Evolutionary conservation across 2,888 invertebrate genomes (phyloP).

Genomic region (Ophraella communa): DNA sequence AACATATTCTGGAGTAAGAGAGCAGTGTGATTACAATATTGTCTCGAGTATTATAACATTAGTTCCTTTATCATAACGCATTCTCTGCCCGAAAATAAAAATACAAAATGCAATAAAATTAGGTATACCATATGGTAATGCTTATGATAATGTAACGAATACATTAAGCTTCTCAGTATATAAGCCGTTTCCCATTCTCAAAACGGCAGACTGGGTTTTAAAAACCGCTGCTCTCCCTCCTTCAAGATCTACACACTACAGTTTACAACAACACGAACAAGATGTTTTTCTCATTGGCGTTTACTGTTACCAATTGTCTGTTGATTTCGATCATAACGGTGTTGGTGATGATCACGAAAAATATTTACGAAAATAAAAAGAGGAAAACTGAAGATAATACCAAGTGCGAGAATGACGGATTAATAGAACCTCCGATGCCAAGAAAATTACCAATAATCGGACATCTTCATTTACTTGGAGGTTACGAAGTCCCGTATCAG

Average conservation of each 20-base stretch:
- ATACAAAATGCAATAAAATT: conserved; percentile 9
- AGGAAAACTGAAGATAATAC: background rate
- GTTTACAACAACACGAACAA: background rate
- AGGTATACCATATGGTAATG: conserved; percentile 19
- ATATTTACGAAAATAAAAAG: conserved; percentile 16
- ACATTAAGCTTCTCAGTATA: conserved; percentile 26
- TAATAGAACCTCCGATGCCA: conserved; percentile 62
- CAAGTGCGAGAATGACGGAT: conserved; percentile 14
- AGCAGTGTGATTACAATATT: too few species aligned
- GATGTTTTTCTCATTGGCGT: conserved; percentile 25
- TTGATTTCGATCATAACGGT: conserved; percentile 11
- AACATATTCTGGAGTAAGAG: too few species aligned
- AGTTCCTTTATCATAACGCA: conserved; percentile 14
- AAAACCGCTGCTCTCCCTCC: conserved; percentile 29
- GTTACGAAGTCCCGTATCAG: conserved; percentile 67
- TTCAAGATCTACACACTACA: too few species aligned
- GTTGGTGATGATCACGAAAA: conserved; percentile 15
- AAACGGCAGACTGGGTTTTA: conserved; percentile 31
- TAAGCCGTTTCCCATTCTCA: conserved; percentile 1
- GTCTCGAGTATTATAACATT: background rate
- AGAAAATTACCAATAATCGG: conserved; percentile 65
- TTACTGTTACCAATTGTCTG: conserved; percentile 26
- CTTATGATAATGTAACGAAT: conserved; percentile 28
- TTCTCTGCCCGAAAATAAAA: conserved; percentile 2
- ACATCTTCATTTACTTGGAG: conserved; percentile 64